Percentiles rank a stretch among this genome's conserved stretches.
Evolutionary conservation across 2,113 vertebrate species (phyloP).

Genomic region (Solea senegalensis): DNA sequence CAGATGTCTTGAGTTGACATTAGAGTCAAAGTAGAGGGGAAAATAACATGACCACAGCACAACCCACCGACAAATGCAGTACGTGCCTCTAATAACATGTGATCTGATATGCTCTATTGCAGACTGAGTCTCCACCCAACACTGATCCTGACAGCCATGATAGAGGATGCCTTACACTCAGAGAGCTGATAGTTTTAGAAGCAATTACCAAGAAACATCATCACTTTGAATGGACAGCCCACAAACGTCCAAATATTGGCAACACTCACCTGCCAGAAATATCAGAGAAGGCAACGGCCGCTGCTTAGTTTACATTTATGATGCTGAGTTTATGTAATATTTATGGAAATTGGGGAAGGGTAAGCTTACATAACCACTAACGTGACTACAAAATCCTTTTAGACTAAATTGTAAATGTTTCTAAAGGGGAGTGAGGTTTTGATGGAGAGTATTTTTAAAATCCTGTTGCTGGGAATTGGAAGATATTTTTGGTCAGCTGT

Average conservation of each 20-base stretch:
- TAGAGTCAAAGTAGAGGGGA: slow-evolving; percentile 34
- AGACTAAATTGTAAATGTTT: background rate
- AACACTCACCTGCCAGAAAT: background rate
- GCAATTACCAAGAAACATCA: slow-evolving; percentile 18
- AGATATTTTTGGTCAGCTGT: background rate
- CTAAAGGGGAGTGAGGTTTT: background rate
- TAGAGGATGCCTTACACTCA: slow-evolving; percentile 37
- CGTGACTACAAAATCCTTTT: background rate
- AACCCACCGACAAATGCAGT: slow-evolving; percentile 39
- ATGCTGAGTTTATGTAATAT: background rate
- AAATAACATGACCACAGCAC: slow-evolving; percentile 27
- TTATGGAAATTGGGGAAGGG: background rate
- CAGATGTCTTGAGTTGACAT: slow-evolving; percentile 37
- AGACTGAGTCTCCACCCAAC: slow-evolving; percentile 55
- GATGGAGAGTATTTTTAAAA: background rate
- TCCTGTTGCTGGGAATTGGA: background rate
- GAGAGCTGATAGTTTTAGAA: slow-evolving; percentile 11
- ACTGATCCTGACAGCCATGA: slow-evolving; percentile 39
- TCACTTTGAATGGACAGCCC: slow-evolving; percentile 20
- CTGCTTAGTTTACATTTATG: background rate
- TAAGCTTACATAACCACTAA: background rate
- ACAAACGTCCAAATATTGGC: slow-evolving; percentile 25
- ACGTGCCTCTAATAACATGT: slow-evolving; percentile 65
- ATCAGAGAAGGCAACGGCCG: background rate
- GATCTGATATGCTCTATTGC: slow-evolving; percentile 49